Base-by-base conservation (phyloP, 2,888 invertebrate genomes). In the Ophioninae sp. region DNA sequence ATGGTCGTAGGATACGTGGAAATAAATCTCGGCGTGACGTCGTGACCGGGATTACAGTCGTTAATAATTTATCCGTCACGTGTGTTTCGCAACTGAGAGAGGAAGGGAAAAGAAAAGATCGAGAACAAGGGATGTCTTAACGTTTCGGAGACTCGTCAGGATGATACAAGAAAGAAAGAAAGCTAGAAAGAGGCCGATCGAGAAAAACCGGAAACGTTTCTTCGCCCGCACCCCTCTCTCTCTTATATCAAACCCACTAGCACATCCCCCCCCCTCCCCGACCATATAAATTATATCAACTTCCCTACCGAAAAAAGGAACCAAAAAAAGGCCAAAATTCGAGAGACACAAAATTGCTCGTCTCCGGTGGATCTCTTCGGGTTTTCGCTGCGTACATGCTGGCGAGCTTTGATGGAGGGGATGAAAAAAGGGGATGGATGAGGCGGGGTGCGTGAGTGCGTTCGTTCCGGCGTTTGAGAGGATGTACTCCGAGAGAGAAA, bases 391-490 rank as follows among this genome's bases (percentile, higher is more conserved):
- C 51, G 68, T 13, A 7, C 20, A 37, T 17, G 72, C 13, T n/a
- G 39, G 22, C 58, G n/a, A 63, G 61, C 7, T 2, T 39, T 30
- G 17, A 58, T 22, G 64, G 51, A 56, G 23, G 59, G 71, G 78
- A 59, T 63, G 75, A 61, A 71, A 64, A 74, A 68, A 41, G 23
- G 10, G 68, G 30, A 6, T 30, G 64, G 64, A 64, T 56, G 69
- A 9, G 71, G 72, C 61, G 71, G 75, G 76, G 65, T 79, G 85
- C 82, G 83, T 85, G 82, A 79, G 81, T 85, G 86, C 83, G 85
- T 86, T 71, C 78, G 79, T 79, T 80, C 79, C 83, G 80, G 78
- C 76, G 78, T 74, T 76, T 80, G 68, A 76, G 76, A 85, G 82
- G 69, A 75, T 67, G 56, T 30, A 56, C 37, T 13, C 44, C 56